Percentiles rank a stretch among this genome's conserved stretches.
Evolutionary conservation across 2,797 vertebrate genomes (phyloP).

Genomic region (Syngnathus rostellatus): DNA sequence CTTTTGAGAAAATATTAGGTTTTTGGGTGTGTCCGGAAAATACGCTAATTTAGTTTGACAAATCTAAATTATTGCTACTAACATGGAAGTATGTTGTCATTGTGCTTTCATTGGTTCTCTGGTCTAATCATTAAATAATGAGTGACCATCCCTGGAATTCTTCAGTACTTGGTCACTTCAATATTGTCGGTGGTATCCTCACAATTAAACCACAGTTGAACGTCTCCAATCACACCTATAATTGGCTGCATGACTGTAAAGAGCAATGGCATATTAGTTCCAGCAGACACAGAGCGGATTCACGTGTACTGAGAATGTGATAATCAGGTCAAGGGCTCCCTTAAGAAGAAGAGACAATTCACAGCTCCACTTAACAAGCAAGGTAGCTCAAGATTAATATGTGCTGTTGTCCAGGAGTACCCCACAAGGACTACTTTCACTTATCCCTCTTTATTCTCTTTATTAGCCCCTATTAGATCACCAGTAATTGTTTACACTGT

Average conservation of each 20-base stretch:
- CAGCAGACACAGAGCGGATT: not conserved
- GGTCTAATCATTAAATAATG: no score
- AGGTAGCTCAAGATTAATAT: constrained; percentile 26
- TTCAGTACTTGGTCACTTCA: not conserved
- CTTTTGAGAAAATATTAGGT: no score
- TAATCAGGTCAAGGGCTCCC: constrained; percentile 46
- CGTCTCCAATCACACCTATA: not conserved
- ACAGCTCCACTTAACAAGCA: constrained; percentile 30
- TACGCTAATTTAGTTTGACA: no score
- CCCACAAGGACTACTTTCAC: constrained; percentile 15
- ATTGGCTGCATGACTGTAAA: constrained; percentile 6
- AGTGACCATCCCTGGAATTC: no score
- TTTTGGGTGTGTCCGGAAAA: no score
- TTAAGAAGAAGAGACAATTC: constrained; percentile 29
- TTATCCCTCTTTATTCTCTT: constrained; percentile 21
- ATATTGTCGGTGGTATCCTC: not conserved
- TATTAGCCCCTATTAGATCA: constrained; percentile 1
- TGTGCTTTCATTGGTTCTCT: no score
- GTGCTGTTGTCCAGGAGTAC: constrained; percentile 14
- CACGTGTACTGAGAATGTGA: constrained; percentile 32
- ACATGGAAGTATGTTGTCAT: no score
- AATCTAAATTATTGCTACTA: no score
- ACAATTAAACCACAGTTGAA: not conserved
- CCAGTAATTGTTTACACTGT: constrained; percentile 1
- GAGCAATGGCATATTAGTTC: not conserved